Evolutionary conservation across 30 jellyfish, hydroid and myxozoan genomes (phyloP).

Genomic region (Rhopilema esculentum): DNA sequence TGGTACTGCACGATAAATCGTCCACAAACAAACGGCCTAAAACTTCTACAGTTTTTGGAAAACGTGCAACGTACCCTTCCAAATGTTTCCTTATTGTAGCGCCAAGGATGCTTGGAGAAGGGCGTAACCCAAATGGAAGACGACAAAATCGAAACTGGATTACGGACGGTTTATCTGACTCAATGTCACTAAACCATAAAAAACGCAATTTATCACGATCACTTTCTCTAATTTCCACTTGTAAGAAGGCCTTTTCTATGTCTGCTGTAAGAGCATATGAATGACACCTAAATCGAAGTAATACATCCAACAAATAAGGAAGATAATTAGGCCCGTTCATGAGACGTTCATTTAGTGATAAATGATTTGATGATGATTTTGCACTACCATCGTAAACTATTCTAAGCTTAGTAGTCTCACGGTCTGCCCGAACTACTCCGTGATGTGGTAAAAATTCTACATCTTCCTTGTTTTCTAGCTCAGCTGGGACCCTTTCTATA

Average conservation of each 20-base stretch:
- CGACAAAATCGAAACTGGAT: slow-evolving; percentile 9
- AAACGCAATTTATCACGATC: slow-evolving; percentile 23
- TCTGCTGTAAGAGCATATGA: slow-evolving; percentile 25
- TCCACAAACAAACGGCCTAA: slow-evolving; percentile 29
- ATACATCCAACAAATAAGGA: slow-evolving; percentile 22
- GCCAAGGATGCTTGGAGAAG: slow-evolving; percentile 48
- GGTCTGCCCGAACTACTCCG: slow-evolving; percentile 33
- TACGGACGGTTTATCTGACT: slow-evolving; percentile 5
- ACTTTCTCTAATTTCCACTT: slow-evolving; percentile 6
- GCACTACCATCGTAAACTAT: slow-evolving; percentile 51
- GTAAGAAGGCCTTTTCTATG: slow-evolving; percentile 21
- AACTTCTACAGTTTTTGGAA: slow-evolving; percentile 13
- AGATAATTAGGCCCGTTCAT: slow-evolving; percentile 37
- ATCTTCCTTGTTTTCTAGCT: slow-evolving; percentile 23
- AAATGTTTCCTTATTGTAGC: slow-evolving; percentile 28
- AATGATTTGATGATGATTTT: slow-evolving; percentile 15
- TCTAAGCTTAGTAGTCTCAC: slow-evolving; percentile 32
- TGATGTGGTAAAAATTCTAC: slow-evolving; percentile 45
- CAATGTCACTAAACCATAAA: not conserved
- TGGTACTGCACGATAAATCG: slow-evolving; percentile 31
- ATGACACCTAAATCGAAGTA: slow-evolving; percentile 1
- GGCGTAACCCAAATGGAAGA: slow-evolving; percentile 14
- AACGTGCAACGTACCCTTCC: slow-evolving; percentile 5
- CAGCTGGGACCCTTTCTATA: slow-evolving; percentile 39
- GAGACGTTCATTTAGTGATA: slow-evolving; percentile 22